These are phyloP conservation scores for Cheilosia variabilis DNA, from an alignment of 2,888 invertebrate genomes.

Conservation along the genomic window DNA sequence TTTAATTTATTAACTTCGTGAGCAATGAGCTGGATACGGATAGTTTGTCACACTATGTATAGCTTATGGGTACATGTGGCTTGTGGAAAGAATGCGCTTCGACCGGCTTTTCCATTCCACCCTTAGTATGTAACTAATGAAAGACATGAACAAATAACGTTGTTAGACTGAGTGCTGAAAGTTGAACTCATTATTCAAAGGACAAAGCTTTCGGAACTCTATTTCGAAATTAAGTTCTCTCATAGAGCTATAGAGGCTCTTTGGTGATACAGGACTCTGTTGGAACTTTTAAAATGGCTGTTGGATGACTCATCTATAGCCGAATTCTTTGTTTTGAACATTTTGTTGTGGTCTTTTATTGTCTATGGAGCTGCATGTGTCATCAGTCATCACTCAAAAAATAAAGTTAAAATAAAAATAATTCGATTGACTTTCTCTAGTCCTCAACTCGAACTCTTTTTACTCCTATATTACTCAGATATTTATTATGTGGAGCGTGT, in stretches of 20 bases:
- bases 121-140: constrained; percentile 45
- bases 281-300: constrained; percentile 6
- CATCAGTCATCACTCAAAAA: background rate
- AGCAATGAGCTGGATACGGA: background rate
- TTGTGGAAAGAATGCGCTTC: constrained; percentile 18
- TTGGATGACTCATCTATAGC: background rate
- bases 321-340: background rate
- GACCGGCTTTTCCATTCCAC: constrained; percentile 61
- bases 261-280: background rate
- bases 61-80: constrained; percentile 13
- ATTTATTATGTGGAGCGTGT: no score
- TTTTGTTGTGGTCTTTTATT: background rate
- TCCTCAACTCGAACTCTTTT: background rate
- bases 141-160: constrained; percentile 44
- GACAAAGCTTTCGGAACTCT: constrained; percentile 34
- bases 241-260: background rate
- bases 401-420: background rate
- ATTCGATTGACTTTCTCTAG: no score
- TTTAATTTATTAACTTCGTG: background rate
- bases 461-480: background rate
- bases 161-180: constrained; percentile 12
- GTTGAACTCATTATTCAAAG: constrained; percentile 17
- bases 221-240: constrained; percentile 8
- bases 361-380: background rate
- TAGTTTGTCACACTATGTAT: background rate